Evolutionary conservation across 2,797 vertebrate species (phyloP).

Genomic region (Amblyraja radiata): DNA sequence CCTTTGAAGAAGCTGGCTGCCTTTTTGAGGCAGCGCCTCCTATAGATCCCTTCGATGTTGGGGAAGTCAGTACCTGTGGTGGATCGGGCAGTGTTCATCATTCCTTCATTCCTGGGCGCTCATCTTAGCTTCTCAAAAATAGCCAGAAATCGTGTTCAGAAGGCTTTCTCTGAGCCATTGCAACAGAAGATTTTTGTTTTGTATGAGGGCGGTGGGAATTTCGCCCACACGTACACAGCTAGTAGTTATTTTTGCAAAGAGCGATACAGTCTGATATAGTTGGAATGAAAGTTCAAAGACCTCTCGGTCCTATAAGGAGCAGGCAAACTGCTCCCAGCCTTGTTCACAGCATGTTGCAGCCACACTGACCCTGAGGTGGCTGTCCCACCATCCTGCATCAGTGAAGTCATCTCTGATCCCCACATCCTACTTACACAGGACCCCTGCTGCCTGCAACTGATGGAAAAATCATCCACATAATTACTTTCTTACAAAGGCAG

Average conservation of each 20-base stretch:
- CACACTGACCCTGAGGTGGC: background rate
- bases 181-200: background rate
- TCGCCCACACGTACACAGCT: background rate
- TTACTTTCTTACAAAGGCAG: background rate
- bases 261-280: background rate
- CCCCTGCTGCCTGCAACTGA: background rate
- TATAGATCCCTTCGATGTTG: too few species aligned
- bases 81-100: too few species aligned
- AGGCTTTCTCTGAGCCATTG: background rate
- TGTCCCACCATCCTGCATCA: background rate
- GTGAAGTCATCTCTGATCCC: background rate
- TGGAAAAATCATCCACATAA: background rate
- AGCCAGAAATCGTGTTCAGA: background rate
- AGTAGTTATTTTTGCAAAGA: background rate
- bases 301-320: background rate
- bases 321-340: background rate
- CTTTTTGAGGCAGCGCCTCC: too few species aligned
- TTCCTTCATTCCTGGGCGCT: too few species aligned
- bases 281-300: background rate
- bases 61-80: too few species aligned
- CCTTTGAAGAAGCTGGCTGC: too few species aligned
- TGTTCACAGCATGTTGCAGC: background rate
- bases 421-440: conserved; percentile 2
- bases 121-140: background rate
- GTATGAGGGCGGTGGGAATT: background rate